Base-by-base conservation (phyloP, 2,888 invertebrate genomes). In the Tachina lurida region DNA sequence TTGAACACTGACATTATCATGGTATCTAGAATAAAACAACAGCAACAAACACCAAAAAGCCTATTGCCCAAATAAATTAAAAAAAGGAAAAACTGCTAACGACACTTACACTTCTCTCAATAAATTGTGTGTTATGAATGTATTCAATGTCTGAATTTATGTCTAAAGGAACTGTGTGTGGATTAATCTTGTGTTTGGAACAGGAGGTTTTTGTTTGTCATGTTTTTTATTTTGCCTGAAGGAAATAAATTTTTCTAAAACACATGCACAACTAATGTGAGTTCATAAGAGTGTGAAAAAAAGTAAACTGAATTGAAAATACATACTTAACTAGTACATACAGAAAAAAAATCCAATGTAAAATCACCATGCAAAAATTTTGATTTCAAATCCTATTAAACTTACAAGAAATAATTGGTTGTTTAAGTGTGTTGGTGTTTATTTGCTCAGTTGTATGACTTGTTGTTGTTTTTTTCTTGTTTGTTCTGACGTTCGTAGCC, bases 11-110 rank as follows among this genome's bases (percentile, higher is more conserved):
- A 58, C 56, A 31, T 31, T 31, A 73, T 54, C 39, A 39, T 39
- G 56, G 58, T 19, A 63, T 45, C 43, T 70, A 31, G 31, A 17
- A 58, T 56, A 41, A 56, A 76, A 56, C 3, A 56, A 39, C 13
- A 39, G 9, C 13, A 68, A 43, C 39, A 77, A 60, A 12, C 49
- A 17, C 4, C 41, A 1, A 43, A 78, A 70, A 62, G 45, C 45
- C 78, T 63, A 45, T 63, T 79, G 49, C 62, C 70, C 43, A 63
- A 56, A 70, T 62, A 78, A 73, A 67, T 58, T 7, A 7, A 31
- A 31, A 7, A 67, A 39, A 4, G 39, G 73, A 79, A 41, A 19
- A 56, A 47, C 43, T 80, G 52, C 22, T 22, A 45, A 63, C 45
- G 54, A 79, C 71, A 70, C 70, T 60, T 15, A 60, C 58, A 62